Percentiles rank a stretch among this genome's conserved stretches.
These are phyloP conservation scores for Acanthococcus lagerstroemiae DNA, from an alignment of 2,888 invertebrate genomes.

Conservation along the genomic window DNA sequence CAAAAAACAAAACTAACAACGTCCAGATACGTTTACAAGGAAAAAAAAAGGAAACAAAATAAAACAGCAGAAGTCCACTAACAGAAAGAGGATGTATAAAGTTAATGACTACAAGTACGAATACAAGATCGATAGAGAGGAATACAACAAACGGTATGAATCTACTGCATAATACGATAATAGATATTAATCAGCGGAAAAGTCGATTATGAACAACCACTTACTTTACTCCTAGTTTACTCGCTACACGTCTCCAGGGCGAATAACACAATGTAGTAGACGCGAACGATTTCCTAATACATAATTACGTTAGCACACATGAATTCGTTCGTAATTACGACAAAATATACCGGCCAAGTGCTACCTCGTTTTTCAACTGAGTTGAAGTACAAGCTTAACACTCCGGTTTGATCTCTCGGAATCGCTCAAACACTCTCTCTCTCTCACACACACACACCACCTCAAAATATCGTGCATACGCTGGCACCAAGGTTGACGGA, in stretches of 20 bases:
- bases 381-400: too few relatives aligned
- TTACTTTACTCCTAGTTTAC: slow-evolving; percentile 92
- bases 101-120: neutral
- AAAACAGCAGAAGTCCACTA: neutral
- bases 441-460: too few relatives aligned
- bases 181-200: slow-evolving; percentile 6
- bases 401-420: too few relatives aligned
- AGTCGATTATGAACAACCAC: slow-evolving; percentile 44
- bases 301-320: slow-evolving; percentile 14
- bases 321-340: too few relatives aligned
- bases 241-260: slow-evolving; percentile 88
- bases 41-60: slow-evolving; percentile 16
- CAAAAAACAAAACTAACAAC: too few relatives aligned
- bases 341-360: too few relatives aligned
- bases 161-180: neutral
- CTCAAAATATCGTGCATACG: too few relatives aligned
- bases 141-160: neutral
- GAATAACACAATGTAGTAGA: slow-evolving; percentile 60
- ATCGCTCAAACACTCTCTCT: too few relatives aligned
- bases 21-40: too few relatives aligned
- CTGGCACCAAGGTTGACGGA: too few relatives aligned
- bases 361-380: too few relatives aligned
- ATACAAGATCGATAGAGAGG: neutral
- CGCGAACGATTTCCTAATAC: slow-evolving; percentile 23
- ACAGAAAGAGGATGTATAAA: neutral